Base-by-base conservation (phyloP, 2,113 vertebrate species). In the Oncorhynchus mykiss region DNA sequence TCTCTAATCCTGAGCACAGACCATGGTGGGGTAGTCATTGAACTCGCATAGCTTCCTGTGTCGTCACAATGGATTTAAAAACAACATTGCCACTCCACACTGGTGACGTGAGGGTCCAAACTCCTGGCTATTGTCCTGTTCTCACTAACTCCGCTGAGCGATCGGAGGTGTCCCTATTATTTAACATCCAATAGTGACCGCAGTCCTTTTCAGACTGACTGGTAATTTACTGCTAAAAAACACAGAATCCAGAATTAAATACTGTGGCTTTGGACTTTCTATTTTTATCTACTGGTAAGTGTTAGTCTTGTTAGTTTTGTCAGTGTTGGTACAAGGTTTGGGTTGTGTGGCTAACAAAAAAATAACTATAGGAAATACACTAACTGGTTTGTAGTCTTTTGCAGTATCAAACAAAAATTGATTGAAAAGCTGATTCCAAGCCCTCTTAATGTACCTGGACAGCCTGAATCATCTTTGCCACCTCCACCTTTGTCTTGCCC, bases 381-480 rank as follows among this genome's bases (percentile, higher is more conserved):
- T 22, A 31, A 72, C 48, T 29, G n/a, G 7, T 6, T 57, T 48
- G 25, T 31, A 20, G 51, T 2, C 18, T 59, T 72, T 16, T 11
- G 39, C 2, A 12, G 39, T 45, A 45, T 12, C 39, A 45, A 60
- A 60, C n/a, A 6, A 34, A 57, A 5, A 31, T 34, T 0, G 18
- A 22, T 6, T 18, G 20, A 48, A 67, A 78, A 18, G 51, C 9
- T 75, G 7, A 24, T 16, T 72, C 4, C 9, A 1, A 18, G 57
- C 11, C 3, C 60, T 67, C 18, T 62, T 3, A 24, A 0, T 0
- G 57, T 90, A 99, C 98, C 98, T 99, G 96, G 78, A 98, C 98
- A 86, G 94, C 93, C 91, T 99, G 98, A 84, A 99, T 99, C 97
- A 99, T 99, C 93, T 97, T 98, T 14, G 98, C 98, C 89, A 99